Evolutionary conservation across 2,888 invertebrate genomes (phyloP).

Genomic region (Ennomos fuscantarius): DNA sequence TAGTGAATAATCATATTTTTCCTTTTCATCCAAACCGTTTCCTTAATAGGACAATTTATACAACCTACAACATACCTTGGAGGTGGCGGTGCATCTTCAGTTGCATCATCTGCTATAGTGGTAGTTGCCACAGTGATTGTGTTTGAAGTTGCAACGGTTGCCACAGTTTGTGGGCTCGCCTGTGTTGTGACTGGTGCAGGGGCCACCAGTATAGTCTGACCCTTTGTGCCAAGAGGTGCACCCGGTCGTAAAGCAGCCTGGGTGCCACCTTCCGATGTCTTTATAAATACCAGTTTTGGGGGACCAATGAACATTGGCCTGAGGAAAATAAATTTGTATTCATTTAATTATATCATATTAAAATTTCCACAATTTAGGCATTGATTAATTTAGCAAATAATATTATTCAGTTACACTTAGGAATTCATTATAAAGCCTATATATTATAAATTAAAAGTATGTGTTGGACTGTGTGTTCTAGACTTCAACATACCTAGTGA

Average conservation of each 20-base stretch:
- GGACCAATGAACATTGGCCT: slow-evolving; percentile 83
- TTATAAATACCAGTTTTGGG: slow-evolving; percentile 81
- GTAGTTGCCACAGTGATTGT: slow-evolving; percentile 46
- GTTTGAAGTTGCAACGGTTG: slow-evolving; percentile 41
- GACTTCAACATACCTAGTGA: slow-evolving; percentile 57
- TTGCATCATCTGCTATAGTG: slow-evolving; percentile 54
- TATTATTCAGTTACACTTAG: too few relatives aligned
- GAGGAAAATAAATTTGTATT: slow-evolving; percentile 13
- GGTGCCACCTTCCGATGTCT: slow-evolving; percentile 72
- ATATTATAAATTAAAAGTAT: too few relatives aligned
- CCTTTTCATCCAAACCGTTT: too few relatives aligned
- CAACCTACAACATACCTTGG: slow-evolving; percentile 37
- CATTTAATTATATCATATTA: too few relatives aligned
- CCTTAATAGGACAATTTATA: neutral
- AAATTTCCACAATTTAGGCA: too few relatives aligned
- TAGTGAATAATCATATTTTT: too few relatives aligned
- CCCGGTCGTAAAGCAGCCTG: slow-evolving; percentile 69
- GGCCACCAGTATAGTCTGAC: slow-evolving; percentile 77
- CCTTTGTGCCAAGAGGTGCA: slow-evolving; percentile 57
- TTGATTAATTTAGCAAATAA: too few relatives aligned
- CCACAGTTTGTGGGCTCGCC: slow-evolving; percentile 33
- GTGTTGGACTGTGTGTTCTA: too few relatives aligned
- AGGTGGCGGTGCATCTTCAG: slow-evolving; percentile 57
- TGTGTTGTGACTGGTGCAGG: slow-evolving; percentile 56
- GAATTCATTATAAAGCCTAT: too few relatives aligned